Evolutionary conservation across 2,113 vertebrate genomes (phyloP), one percentile per base, ranked within the genome.

Genomic region (Sinocyclocheilus grahami): DNA sequence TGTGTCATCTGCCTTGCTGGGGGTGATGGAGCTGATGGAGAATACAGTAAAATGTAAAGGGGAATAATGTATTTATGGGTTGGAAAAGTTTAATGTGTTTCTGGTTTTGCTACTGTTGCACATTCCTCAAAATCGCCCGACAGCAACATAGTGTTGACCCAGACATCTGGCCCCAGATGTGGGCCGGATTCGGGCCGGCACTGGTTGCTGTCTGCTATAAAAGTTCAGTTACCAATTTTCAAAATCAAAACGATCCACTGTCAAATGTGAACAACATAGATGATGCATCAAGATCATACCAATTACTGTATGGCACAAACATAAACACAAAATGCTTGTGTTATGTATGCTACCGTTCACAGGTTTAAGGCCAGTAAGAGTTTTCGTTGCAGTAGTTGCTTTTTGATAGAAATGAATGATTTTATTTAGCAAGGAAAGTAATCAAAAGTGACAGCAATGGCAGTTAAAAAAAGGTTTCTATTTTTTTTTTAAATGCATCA

Each of bases 1-100:
- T 82, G 72, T 86, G 62, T 87, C 67, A 82, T 82, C 74, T 74
- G 78, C 63, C 74, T 82, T 74, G 51, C 79, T 62, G 46, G 69
- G 67, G 24, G 18, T 86, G 80, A 33, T 62, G 37, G 16, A 42
- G 55, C 20, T 60, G 55, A 62, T 62, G 20, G 37, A 74, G 20
- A 37, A 42, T 55, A 24, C 4, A 62, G 39, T 33, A 42, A 39
- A 55, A 78, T 72, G 33, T 16, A 62, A 78, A 84, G 37, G 39
- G 22, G 5, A 24, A 3, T 3, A 48, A 46, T 22, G 12, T 1
- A 39, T 1, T 4, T 72, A 20, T 72, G 69, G 33, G 27, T 67
- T 67, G 27, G 63, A 65, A 65, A 27, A 65, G 12, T 8, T 14
- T 2, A 5, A 65, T 24, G 4, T 30, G 2, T 63, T 63, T 63